Evolutionary conservation across 2,888 invertebrate genomes (phyloP), one percentile per base, ranked within the genome.

Genomic region (Netelia melanura): DNA sequence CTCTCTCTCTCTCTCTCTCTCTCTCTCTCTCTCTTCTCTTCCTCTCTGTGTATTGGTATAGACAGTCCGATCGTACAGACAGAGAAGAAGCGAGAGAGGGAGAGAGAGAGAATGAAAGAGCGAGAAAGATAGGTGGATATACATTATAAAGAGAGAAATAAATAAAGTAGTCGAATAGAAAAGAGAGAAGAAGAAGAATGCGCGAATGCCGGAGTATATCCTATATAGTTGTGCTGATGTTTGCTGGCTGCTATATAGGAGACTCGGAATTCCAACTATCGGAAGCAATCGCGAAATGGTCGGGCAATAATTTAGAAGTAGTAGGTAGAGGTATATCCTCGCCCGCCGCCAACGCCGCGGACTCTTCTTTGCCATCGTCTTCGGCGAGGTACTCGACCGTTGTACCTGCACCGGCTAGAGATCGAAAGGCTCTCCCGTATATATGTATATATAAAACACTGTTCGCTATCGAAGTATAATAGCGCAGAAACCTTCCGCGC

Each of bases 261-360:
- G 90, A 90, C 90, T 90, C 86, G 88, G 89, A 89, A 90, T 90
- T 88, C 88, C 89, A 91, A 91, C 92, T 92, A 92, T 92, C 92
- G 92, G 91, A 92, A 92, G 92, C 92, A 91, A 92, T 92, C 92
- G 91, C 90, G 87, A 90, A 91, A 90, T 90, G 89, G 87, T 86
- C 88, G 86, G 85, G 92, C 91, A 91, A 92, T 92, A 92, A 92
- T 92, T 92, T 91, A 92, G 87, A 79, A 70, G 82, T 83, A 38
- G 83, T 82, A 77, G 81, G 81, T 74, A 83, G 80, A 80, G 81
- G 74, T 21, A 67, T 81, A 87, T 86, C 84, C 79, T 77, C 79
- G 84, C 83, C 83, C 79, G 61, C 75, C 71, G 80, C 83, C 81
- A 74, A 79, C 76, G 74, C 83, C 83, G 80, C 67, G 72, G 84